phyloP scores from a whole-genome alignment of 2,113 vertebrate species.

The Rhea americana region DNA sequence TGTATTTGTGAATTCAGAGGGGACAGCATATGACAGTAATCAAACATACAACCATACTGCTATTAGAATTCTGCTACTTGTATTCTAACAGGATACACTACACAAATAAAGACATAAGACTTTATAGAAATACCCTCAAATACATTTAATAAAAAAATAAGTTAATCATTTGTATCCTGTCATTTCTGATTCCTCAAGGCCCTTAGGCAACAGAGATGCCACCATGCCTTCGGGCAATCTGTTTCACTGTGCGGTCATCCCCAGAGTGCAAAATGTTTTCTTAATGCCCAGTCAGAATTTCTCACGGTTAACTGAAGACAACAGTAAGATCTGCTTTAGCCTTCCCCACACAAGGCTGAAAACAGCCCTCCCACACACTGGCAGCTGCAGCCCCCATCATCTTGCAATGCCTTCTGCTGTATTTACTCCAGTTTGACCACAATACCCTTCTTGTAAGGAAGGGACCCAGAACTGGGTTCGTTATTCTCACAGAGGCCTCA shows the following conservation, averaged over 20 bases:
- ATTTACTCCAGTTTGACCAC: not conserved
- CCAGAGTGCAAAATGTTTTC: not conserved
- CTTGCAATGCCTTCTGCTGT: too few relatives aligned
- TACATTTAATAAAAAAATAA: not conserved
- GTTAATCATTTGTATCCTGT: not conserved
- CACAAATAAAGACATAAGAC: not conserved
- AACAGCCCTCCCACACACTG: too few relatives aligned
- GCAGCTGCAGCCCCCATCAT: too few relatives aligned
- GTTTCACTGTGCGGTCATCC: not conserved
- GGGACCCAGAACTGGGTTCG: too few relatives aligned
- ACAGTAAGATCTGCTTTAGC: too few relatives aligned
- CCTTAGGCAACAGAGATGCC: not conserved
- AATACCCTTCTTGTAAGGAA: not conserved
- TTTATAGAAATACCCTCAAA: not conserved
- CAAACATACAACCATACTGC: not conserved
- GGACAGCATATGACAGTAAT: not conserved
- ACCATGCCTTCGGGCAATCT: not conserved
- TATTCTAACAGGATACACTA: not conserved
- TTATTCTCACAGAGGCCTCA: too few relatives aligned
- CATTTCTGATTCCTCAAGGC: not conserved
- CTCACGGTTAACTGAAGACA: not conserved
- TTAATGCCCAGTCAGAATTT: not conserved
- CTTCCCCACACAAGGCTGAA: too few relatives aligned
- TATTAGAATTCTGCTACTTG: not conserved
- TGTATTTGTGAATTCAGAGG: not conserved